Conservation (phyloP, 1,140 invertebrate genomes). For the Aphidius gifuensis region DNA sequence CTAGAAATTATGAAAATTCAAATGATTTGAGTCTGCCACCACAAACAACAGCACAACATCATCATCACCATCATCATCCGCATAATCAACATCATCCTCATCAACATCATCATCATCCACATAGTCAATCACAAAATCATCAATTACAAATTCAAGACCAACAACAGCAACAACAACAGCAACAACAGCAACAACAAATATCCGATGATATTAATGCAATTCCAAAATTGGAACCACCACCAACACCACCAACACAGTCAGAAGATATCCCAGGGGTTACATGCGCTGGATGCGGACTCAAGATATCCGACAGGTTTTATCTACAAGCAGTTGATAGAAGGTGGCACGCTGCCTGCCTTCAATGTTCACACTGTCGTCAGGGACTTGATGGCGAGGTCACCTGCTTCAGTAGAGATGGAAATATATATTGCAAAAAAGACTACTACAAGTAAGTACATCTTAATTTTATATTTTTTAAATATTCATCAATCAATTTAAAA, state of each 20-base stretch:
- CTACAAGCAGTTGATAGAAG: constrained; percentile 86
- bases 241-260: constrained; percentile 52
- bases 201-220: constrained; percentile 46
- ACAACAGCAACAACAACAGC: constrained; percentile 36
- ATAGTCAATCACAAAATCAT: constrained; percentile 20
- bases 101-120: constrained; percentile 27
- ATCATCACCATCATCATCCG: constrained; percentile 37
- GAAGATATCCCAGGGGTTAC: constrained; percentile 55
- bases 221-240: constrained; percentile 58
- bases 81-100: constrained; percentile 35
- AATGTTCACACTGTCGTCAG: constrained; percentile 88
- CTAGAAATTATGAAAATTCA: constrained; percentile 45
- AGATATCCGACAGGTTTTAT: constrained; percentile 88
- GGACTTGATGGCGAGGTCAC: constrained; percentile 87
- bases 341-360: constrained; percentile 89
- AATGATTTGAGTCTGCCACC: constrained; percentile 46
- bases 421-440: constrained; percentile 96
- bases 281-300: constrained; percentile 81
- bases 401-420: constrained; percentile 90
- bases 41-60: constrained; percentile 38
- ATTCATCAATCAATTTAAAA: background rate
- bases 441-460: constrained; percentile 83
- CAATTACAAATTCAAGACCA: constrained; percentile 40
- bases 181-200: constrained; percentile 30
- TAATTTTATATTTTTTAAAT: background rate